Evolutionary conservation across 2,888 invertebrate species (phyloP).

Genomic region (Tachina fera): DNA sequence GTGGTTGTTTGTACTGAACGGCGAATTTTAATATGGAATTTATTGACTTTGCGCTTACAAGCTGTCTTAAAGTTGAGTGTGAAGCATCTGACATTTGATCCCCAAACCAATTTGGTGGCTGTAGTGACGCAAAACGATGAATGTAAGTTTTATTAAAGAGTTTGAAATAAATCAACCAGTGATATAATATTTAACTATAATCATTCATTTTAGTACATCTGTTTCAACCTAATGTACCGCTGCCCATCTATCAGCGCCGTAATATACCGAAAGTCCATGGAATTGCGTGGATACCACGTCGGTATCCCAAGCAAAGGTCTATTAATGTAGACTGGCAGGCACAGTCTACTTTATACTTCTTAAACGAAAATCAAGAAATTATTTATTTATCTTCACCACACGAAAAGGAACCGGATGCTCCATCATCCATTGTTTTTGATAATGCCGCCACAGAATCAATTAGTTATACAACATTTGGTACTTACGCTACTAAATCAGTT

Average conservation of each 20-base stretch:
- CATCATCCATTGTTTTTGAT: slow-evolving; percentile 80
- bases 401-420: slow-evolving; percentile 81
- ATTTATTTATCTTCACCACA: slow-evolving; percentile 83
- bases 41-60: slow-evolving; percentile 85
- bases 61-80: slow-evolving; percentile 84
- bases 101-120: slow-evolving; percentile 86
- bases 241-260: slow-evolving; percentile 84
- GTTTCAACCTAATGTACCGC: slow-evolving; percentile 85
- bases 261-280: slow-evolving; percentile 83
- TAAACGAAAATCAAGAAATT: slow-evolving; percentile 85
- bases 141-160: slow-evolving; percentile 83
- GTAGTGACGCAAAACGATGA: slow-evolving; percentile 85
- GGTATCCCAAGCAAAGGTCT: slow-evolving; percentile 83
- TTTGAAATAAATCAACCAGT: neutral
- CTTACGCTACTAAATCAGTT: slow-evolving; percentile 82
- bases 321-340: slow-evolving; percentile 85
- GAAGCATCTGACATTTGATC: slow-evolving; percentile 84
- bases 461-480: slow-evolving; percentile 83
- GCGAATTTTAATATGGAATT: slow-evolving; percentile 87
- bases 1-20: slow-evolving; percentile 83
- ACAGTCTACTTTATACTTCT: slow-evolving; percentile 86
- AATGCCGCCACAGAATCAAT: slow-evolving; percentile 74
- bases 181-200: neutral
- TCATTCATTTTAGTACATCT: slow-evolving; percentile 85
- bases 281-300: slow-evolving; percentile 85